Evolutionary conservation across 2,113 vertebrate species (phyloP), one percentile per base, ranked within the genome.

Genomic region (Indicator maculatus): DNA sequence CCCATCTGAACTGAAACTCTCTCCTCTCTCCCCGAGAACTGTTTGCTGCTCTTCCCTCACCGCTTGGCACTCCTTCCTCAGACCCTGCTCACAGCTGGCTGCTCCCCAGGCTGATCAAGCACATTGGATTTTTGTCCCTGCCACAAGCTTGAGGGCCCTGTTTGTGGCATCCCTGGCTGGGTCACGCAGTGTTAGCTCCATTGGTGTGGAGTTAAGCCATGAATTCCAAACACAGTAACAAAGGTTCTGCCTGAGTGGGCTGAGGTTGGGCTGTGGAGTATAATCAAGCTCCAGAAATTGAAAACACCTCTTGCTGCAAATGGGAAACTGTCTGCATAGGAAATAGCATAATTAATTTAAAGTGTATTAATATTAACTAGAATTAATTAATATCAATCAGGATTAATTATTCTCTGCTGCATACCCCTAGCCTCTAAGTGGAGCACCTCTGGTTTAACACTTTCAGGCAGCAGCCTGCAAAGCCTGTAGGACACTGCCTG

Each of bases 101-200:
- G n/a, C 72, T 93, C 90, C 80, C 60, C 56, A 77, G 91, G 36
- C 71, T 93, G 71, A 50, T 89, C 75, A 95, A 94, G 84, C 56
- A 67, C 65, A 83, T 96, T 85, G 89, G 79, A 92, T 96, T 96
- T 96, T 96, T 31, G 90, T 75, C 90, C 71, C 26, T 47, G 65
- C 56, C 93, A 88, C 69, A 80, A 83, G 85, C 67, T 89, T 31
- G 21, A 88, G 77, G 87, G 69, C 41, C 67, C 56, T 89, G 64
- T 84, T 93, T 85, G 66, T 73, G 72, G 66, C 83, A 28, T 72
- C 67, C 44, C 77, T 92, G 70, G 26, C 70, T 65, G 21, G 80
- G 92, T 55, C 56, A 59, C 39, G 65, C 80, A 59, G 64, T 11
- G 16, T 75, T 83, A 77, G 91, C 94, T 91, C 87, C 50, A 60